Evolutionary conservation across 2,113 vertebrate genomes (phyloP).

Genomic region (Lichenostomus cassidix): DNA sequence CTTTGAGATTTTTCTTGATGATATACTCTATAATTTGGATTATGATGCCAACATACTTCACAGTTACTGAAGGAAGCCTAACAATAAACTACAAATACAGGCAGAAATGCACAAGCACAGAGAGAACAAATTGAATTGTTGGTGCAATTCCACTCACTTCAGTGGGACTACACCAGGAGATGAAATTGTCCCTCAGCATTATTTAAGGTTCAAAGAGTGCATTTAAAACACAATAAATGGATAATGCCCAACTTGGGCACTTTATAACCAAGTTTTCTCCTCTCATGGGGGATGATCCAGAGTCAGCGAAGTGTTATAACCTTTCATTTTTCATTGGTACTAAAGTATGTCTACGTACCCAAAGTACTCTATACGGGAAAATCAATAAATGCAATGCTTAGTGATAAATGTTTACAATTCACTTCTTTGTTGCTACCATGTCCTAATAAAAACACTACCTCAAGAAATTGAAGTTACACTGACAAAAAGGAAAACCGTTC

Average conservation of each 20-base stretch:
- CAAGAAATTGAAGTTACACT: conserved; percentile 41
- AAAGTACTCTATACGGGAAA: conserved; percentile 56
- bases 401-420: conserved; percentile 74
- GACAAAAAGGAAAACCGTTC: neutral
- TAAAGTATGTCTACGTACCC: conserved; percentile 46
- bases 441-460: conserved; percentile 57
- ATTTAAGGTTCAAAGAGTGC: conserved; percentile 25
- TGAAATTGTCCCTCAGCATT: conserved; percentile 11
- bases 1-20: neutral
- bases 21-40: neutral
- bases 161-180: neutral
- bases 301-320: conserved; percentile 60
- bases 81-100: neutral
- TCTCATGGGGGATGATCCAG: conserved; percentile 22
- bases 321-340: conserved; percentile 52
- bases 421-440: conserved; percentile 17
- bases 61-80: neutral
- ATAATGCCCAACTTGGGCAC: neutral
- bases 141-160: neutral
- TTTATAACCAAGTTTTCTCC: neutral
- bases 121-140: neutral
- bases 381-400: conserved; percentile 68
- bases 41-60: neutral
- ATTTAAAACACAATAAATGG: conserved; percentile 39
- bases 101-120: neutral